phyloP scores from a whole-genome alignment of 2,888 invertebrate species.

The Temnothorax unifasciatus region DNA sequence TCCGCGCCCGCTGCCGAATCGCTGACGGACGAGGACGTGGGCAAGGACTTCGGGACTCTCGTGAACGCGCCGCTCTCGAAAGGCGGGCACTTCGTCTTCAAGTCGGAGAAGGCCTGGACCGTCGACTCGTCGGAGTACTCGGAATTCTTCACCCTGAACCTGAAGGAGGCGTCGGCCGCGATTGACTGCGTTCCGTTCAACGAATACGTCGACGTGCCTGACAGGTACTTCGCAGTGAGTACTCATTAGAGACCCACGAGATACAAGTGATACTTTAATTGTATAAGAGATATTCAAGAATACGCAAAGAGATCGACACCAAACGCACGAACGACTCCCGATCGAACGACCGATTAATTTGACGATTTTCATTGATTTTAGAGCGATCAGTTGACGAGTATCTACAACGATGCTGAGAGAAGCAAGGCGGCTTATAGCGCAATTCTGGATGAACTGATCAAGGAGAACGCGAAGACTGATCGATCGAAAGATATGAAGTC shows the following conservation, averaged over 20 bases:
- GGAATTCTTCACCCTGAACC: constrained; percentile 86
- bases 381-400: constrained; percentile 79
- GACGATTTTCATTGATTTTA: constrained; percentile 46
- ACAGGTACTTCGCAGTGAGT: constrained; percentile 85
- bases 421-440: constrained; percentile 54
- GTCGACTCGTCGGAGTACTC: constrained; percentile 82
- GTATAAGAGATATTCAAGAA: not conserved
- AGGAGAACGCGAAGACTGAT: too few relatives aligned
- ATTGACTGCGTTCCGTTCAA: constrained; percentile 87
- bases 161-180: constrained; percentile 84
- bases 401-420: constrained; percentile 65
- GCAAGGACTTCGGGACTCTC: constrained; percentile 84
- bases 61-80: constrained; percentile 83
- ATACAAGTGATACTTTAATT: too few relatives aligned
- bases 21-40: constrained; percentile 27
- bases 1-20: not conserved
- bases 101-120: constrained; percentile 86
- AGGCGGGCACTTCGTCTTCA: constrained; percentile 85
- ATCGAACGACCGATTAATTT: not conserved
- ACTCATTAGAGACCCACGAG: not conserved
- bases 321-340: not conserved
- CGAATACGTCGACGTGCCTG: constrained; percentile 85
- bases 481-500: too few relatives aligned
- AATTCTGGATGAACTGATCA: constrained; percentile 26
- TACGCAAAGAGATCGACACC: not conserved